Base-by-base conservation (phyloP, 2,888 invertebrate genomes). In the Epistrophella euchroma region DNA sequence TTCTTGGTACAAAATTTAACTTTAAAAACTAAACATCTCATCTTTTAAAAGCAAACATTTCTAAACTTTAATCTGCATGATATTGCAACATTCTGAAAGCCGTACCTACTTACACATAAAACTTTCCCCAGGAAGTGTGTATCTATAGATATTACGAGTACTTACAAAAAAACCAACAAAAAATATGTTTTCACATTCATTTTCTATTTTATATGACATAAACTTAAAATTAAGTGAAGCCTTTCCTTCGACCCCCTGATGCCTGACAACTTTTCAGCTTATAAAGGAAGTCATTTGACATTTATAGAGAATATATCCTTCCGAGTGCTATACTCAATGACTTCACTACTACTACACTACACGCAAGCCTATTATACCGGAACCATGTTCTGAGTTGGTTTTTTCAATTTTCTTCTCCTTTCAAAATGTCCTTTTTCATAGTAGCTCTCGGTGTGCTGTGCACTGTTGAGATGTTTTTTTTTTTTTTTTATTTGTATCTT, bases 221-320 rank as follows among this genome's bases (percentile, higher is more conserved):
- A 77, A 64, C 70, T 64, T 84, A 66, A 75, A 75, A 58, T 71
- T 56, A 70, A 71, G 71, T 58, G 56, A 64, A 45, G 37, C 62
- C 52, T 40, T 60, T n/a, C 68, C 37, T 40, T 37, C 19, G 47
- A 35, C 45, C 32, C 47, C 19, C 47, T 47, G 35, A 22, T 43
- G 52, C 45, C 77, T 60, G 32, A 62, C 25, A 71, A 37, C 28
- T 15, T 50, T 56, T 56, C n/a, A 75, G 62, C 73, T 70, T 70
- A 80, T 55, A 50, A 32, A 85, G 85, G 85, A 85, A 85, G 73
- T 81, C 85, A 85, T 85, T 85, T 81, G 85, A 76, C 76, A 81
- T 81, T 81, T 76, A 81, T 80, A 76, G 68, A 28, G 62, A 50
- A 76, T n/a, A 68, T 75, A 85, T 85, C 85, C 85, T 85, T 85